Conservation (phyloP, 1,140 invertebrate genomes). For the Heliconius himera region DNA sequence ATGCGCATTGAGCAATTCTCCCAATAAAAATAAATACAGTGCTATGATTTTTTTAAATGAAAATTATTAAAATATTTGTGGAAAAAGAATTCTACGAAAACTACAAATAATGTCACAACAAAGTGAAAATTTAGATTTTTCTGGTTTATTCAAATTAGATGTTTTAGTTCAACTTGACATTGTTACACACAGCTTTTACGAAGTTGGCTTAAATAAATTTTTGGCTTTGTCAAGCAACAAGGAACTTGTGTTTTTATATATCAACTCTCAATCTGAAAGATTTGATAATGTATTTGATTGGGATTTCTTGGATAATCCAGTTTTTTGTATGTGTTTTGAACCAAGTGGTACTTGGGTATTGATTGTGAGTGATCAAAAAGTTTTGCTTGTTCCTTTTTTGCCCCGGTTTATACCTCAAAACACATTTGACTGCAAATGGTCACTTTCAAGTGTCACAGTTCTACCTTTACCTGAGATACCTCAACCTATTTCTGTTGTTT, state of each 20-base stretch:
- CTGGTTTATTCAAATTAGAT: conserved; percentile 71
- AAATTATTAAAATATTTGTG: background rate
- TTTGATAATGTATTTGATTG: conserved; percentile 71
- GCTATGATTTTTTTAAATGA: background rate
- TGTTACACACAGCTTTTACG: conserved; percentile 67
- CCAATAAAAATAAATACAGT: background rate
- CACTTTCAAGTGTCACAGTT: conserved; percentile 70
- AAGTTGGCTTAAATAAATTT: conserved; percentile 73
- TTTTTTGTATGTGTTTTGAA: conserved; percentile 76
- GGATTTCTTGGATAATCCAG: conserved; percentile 74
- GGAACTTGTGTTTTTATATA: conserved; percentile 71
- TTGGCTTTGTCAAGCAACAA: conserved; percentile 68
- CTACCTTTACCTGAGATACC: conserved; percentile 58
- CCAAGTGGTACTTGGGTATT: conserved; percentile 76
- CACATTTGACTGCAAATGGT: conserved; percentile 74
- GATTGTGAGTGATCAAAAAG: conserved; percentile 71
- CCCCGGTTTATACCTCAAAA: conserved; percentile 69
- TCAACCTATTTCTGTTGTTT: conserved; percentile 66
- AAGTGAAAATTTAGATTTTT: conserved; percentile 56
- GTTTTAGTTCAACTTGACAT: conserved; percentile 70
- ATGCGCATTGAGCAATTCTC: conserved; percentile 21
- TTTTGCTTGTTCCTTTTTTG: conserved; percentile 69
- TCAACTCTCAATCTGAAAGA: conserved; percentile 62
- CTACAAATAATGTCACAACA: conserved; percentile 50
- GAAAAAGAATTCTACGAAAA: background rate